Percentiles rank a stretch among this genome's conserved stretches.
phyloP scores from a whole-genome alignment of 2,113 vertebrate genomes.

The Oxygymnocypris stewartii region DNA sequence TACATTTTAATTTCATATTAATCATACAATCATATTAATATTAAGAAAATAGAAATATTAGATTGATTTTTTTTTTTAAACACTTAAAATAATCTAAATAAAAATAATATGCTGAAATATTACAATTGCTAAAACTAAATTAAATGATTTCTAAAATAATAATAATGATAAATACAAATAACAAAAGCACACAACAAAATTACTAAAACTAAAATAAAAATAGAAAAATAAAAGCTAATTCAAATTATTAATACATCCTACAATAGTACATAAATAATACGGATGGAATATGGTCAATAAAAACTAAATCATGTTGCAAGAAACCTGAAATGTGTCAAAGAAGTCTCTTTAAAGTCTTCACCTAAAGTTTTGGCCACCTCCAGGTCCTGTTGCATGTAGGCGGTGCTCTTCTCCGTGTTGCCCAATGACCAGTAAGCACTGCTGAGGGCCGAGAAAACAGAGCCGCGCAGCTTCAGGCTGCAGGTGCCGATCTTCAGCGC shows the following conservation, averaged over 20 bases:
- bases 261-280: too few species aligned
- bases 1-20: too few species aligned
- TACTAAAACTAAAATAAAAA: background rate
- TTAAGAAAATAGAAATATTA: background rate
- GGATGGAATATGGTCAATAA: background rate
- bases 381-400: conserved; percentile 97
- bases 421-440: conserved; percentile 93
- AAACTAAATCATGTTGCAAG: background rate
- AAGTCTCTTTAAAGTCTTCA: conserved; percentile 49
- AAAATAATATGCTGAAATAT: too few species aligned
- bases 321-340: background rate
- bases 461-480: conserved; percentile 94
- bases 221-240: background rate
- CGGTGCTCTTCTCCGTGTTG: conserved; percentile 90
- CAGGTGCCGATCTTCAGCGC: conserved; percentile 97
- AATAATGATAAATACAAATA: background rate
- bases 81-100: too few species aligned
- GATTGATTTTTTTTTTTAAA: too few species aligned
- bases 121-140: too few species aligned
- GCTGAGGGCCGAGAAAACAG: conserved; percentile 94
- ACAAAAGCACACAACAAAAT: background rate
- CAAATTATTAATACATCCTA: too few species aligned
- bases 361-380: conserved; percentile 95
- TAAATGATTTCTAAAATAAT: too few species aligned
- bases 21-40: background rate